Evolutionary conservation across 1,140 invertebrate genomes (phyloP).

Genomic region (Bombus haemorrhoidalis): DNA sequence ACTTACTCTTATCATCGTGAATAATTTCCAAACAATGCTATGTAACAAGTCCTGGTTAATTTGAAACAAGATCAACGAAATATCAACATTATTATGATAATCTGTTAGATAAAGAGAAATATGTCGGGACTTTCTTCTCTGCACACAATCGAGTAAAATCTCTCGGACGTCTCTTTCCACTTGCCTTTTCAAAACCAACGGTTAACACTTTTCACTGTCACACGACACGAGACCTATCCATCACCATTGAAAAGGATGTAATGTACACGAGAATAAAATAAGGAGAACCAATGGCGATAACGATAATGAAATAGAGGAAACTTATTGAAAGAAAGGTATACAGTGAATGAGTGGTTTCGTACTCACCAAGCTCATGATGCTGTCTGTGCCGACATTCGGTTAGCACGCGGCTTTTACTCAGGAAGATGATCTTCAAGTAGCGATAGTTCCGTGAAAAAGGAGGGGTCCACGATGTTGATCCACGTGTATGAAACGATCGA

Average conservation of each 20-base stretch:
- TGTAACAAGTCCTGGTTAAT: neutral
- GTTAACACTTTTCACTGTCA: conserved; percentile 59
- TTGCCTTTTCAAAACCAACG: neutral
- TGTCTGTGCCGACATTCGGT: conserved; percentile 67
- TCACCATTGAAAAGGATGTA: neutral
- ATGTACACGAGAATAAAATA: neutral
- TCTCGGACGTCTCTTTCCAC: neutral
- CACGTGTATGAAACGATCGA: conserved; percentile 21
- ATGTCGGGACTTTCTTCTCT: neutral
- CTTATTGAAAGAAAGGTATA: conserved; percentile 40
- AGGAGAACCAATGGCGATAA: neutral
- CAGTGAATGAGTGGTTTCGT: conserved; percentile 63
- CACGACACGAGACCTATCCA: conserved; percentile 31
- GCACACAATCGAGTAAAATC: neutral
- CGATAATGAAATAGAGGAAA: conserved; percentile 13
- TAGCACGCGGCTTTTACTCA: conserved; percentile 72
- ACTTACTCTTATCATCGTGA: neutral
- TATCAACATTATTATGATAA: neutral
- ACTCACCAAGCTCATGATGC: conserved; percentile 77
- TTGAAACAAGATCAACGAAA: no score
- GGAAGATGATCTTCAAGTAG: conserved; percentile 67
- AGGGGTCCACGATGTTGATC: conserved; percentile 56
- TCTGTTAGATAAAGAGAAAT: neutral
- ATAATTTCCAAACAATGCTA: neutral
- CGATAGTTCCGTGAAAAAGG: conserved; percentile 59